These are phyloP conservation scores for Mycteria americana DNA, from an alignment of 2,797 vertebrate species.

Conservation along the genomic window DNA sequence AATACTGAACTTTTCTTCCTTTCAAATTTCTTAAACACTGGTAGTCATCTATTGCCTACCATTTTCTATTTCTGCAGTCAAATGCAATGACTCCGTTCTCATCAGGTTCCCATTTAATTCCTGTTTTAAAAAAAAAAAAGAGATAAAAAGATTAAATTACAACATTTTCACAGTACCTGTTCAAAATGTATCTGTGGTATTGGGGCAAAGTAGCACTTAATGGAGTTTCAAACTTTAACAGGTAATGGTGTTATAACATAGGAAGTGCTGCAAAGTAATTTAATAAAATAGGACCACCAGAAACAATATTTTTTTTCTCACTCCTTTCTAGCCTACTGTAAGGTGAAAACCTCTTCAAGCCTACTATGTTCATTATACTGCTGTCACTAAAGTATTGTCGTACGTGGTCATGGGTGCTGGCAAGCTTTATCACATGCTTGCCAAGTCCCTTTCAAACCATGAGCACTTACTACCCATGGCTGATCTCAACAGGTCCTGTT, in stretches of 20 bases:
- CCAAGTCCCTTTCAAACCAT: neutral
- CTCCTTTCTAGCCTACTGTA: neutral
- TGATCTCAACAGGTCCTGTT: neutral
- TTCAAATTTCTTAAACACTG: neutral
- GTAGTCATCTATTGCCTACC: slow-evolving; percentile 72
- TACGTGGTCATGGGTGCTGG: neutral
- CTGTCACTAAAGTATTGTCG: neutral
- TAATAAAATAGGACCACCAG: neutral
- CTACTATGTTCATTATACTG: neutral
- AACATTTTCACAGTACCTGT: neutral
- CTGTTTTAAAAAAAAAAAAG: slow-evolving; percentile 66
- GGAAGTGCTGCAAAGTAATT: neutral
- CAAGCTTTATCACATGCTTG: neutral
- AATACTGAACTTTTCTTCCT: neutral
- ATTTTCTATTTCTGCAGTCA: slow-evolving; percentile 97
- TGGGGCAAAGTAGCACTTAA: neutral
- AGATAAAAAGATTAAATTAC: slow-evolving; percentile 16
- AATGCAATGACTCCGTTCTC: slow-evolving; percentile 97
- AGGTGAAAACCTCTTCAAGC: neutral
- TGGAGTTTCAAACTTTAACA: neutral
- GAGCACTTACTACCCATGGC: neutral
- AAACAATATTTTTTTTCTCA: neutral
- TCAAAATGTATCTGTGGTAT: neutral
- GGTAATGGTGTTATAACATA: neutral
- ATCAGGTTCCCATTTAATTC: slow-evolving; percentile 97